Evolutionary conservation across 2,797 vertebrate genomes (phyloP).

Genomic region (Gadopsis bispinosus): DNA sequence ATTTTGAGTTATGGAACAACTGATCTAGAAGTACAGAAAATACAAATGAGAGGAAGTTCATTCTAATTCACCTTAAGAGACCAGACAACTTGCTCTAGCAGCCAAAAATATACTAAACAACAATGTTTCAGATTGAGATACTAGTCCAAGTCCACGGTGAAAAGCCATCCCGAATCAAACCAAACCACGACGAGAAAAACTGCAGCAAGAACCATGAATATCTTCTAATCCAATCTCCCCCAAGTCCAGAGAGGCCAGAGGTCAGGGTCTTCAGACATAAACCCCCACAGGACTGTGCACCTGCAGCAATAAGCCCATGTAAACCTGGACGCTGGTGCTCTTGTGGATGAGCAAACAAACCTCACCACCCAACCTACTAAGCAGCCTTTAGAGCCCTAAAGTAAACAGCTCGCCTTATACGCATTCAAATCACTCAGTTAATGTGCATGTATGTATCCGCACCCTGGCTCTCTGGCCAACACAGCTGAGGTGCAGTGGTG

Average conservation of each 20-base stretch:
- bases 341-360: slow-evolving; percentile 36
- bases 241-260: slow-evolving; percentile 41
- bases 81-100: slow-evolving; percentile 1
- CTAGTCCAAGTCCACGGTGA: slow-evolving; percentile 7
- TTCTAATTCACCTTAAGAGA: slow-evolving; percentile 39
- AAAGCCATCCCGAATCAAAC: slow-evolving; percentile 35
- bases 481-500: slow-evolving; percentile 51
- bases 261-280: slow-evolving; percentile 52
- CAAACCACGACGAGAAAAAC: no score
- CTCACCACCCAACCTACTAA: slow-evolving; percentile 18
- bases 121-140: slow-evolving; percentile 46
- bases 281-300: slow-evolving; percentile 9
- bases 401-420: slow-evolving; percentile 27
- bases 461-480: slow-evolving; percentile 34
- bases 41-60: slow-evolving; percentile 1
- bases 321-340: not conserved
- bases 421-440: slow-evolving; percentile 29
- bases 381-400: slow-evolving; percentile 8
- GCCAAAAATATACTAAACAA: slow-evolving; percentile 37
- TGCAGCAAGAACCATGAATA: slow-evolving; percentile 54
- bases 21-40: slow-evolving; percentile 5
- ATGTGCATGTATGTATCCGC: slow-evolving; percentile 13
- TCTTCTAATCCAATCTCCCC: slow-evolving; percentile 41
- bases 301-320: slow-evolving; percentile 17
- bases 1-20: slow-evolving; percentile 8